phyloP scores from a whole-genome alignment of 2,888 invertebrate species.

The Linnaemya tessellans region DNA sequence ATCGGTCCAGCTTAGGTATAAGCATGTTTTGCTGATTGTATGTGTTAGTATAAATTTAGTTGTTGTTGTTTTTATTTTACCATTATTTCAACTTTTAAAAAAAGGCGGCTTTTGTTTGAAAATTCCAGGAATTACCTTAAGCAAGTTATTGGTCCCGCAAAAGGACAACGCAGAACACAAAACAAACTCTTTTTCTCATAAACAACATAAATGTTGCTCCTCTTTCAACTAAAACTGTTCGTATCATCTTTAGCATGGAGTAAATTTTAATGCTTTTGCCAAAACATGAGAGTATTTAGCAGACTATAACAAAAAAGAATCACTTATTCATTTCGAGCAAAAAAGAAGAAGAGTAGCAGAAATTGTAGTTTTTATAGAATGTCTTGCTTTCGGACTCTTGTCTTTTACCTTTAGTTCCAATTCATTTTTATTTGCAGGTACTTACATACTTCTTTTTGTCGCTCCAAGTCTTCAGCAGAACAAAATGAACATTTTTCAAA shows the following conservation, averaged over 20 bases:
- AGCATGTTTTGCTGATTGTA: constrained; percentile 6
- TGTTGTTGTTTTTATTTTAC: constrained; percentile 26
- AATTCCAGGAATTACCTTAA: constrained; percentile 72
- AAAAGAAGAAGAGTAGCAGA: too few relatives aligned
- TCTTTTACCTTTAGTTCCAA: constrained; percentile 45
- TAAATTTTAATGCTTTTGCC: constrained; percentile 38
- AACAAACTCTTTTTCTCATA: constrained; percentile 40
- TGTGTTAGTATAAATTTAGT: constrained; percentile 44
- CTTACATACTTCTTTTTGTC: constrained; percentile 5
- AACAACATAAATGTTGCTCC: constrained; percentile 24
- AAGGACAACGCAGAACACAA: constrained; percentile 60
- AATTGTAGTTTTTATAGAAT: constrained; percentile 17
- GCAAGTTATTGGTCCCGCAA: constrained; percentile 69
- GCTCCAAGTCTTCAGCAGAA: constrained; percentile 42
- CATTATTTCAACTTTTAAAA: constrained; percentile 45
- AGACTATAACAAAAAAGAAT: background rate
- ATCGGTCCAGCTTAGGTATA: constrained; percentile 25
- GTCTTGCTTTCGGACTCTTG: constrained; percentile 52
- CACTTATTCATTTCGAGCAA: background rate
- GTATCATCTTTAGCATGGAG: constrained; percentile 27
- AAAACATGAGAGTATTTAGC: constrained; percentile 39
- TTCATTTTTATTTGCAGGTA: constrained; percentile 26
- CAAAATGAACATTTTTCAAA: constrained; percentile 60
- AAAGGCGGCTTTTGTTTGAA: constrained; percentile 69
- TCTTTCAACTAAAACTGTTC: constrained; percentile 40